phyloP scores from a whole-genome alignment of 64 coral and sea anemone genomes.

The Actinia tenebrosa region DNA sequence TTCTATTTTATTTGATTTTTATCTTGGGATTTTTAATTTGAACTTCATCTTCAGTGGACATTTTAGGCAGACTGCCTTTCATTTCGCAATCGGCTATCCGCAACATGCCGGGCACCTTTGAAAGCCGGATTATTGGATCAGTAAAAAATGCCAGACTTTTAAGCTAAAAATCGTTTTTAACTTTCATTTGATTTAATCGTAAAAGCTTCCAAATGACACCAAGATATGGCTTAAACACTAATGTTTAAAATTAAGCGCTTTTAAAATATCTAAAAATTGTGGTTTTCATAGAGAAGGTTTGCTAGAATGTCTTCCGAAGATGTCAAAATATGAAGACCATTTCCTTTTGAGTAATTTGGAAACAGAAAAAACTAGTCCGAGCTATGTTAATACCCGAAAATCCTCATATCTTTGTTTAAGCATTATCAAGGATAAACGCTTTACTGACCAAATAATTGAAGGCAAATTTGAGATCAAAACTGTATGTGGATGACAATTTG shows the following conservation, averaged over 20 bases:
- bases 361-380: not conserved
- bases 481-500: not conserved
- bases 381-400: not conserved
- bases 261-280: not conserved
- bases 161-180: not conserved
- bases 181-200: not conserved
- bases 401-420: not conserved
- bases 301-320: not conserved
- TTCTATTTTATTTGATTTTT: not conserved
- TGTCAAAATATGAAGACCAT: not conserved
- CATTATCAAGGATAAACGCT: not conserved
- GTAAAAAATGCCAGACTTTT: not conserved
- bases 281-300: not conserved
- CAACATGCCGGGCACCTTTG: not conserved
- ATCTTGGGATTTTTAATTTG: not conserved
- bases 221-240: not conserved
- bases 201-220: not conserved
- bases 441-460: not conserved
- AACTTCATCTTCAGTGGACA: not conserved
- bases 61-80: not conserved
- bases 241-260: not conserved
- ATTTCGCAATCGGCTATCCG: too few relatives aligned
- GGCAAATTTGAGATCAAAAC: not conserved
- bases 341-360: not conserved
- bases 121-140: not conserved